phyloP scores from a whole-genome alignment of 2,113 vertebrate genomes.

The Pituophis catenifer region DNA sequence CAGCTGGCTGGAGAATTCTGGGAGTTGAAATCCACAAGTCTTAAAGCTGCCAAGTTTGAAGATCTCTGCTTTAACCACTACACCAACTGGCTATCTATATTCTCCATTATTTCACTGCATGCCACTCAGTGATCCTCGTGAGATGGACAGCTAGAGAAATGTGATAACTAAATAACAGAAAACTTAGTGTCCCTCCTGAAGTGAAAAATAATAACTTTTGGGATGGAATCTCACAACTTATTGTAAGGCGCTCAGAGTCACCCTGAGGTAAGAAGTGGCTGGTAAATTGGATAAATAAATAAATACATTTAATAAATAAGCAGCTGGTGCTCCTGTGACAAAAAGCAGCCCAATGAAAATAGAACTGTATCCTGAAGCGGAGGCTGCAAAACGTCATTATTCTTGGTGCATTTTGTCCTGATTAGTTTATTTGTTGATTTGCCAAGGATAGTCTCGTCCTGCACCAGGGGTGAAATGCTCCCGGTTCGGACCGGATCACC shows the following conservation, averaged over 20 bases:
- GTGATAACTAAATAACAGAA: constrained; percentile 3
- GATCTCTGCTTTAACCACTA: neutral
- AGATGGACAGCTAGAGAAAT: neutral
- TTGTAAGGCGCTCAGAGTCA: too few relatives aligned
- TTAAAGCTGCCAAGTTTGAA: too few relatives aligned
- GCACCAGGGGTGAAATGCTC: too few relatives aligned
- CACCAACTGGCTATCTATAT: neutral
- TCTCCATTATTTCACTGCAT: neutral
- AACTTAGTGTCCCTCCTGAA: constrained; percentile 24
- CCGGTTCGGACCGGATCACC: too few relatives aligned
- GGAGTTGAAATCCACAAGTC: too few relatives aligned
- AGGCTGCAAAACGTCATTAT: neutral
- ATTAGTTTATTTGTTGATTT: neutral
- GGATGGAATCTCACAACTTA: constrained; percentile 23
- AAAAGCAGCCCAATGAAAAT: constrained; percentile 41
- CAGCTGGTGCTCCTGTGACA: constrained; percentile 19
- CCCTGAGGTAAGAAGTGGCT: too few relatives aligned
- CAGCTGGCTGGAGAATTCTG: too few relatives aligned
- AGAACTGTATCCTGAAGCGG: neutral
- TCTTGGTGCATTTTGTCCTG: neutral
- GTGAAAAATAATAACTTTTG: constrained; percentile 49
- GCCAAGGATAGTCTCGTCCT: neutral
- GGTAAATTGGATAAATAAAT: too few relatives aligned
- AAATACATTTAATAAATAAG: neutral
- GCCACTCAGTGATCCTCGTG: neutral